phyloP scores from a whole-genome alignment of 1,140 invertebrate genomes.

The Cydia strobilella region DNA sequence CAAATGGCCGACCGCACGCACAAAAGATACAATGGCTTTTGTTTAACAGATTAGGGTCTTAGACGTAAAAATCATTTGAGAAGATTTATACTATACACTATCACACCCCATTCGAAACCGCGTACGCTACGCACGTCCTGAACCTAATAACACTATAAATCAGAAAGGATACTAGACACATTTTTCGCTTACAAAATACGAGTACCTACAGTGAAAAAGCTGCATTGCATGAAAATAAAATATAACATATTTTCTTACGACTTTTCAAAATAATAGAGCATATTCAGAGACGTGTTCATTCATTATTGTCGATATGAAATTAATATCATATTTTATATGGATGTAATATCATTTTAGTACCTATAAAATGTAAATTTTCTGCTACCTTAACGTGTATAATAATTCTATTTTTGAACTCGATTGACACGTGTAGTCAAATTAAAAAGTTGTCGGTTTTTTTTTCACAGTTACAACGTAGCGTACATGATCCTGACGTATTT shows the following conservation, averaged over 20 bases:
- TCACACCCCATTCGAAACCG: neutral
- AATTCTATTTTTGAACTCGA: too few species aligned
- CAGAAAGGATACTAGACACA: slow-evolving; percentile 8
- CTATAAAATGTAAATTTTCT: too few species aligned
- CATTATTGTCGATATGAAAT: neutral
- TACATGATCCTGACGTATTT: slow-evolving; percentile 96
- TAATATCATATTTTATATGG: too few species aligned
- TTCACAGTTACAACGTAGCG: slow-evolving; percentile 91
- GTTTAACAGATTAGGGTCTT: too few species aligned
- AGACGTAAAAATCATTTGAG: too few species aligned
- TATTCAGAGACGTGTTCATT: neutral
- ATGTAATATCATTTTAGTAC: neutral
- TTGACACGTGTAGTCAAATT: too few species aligned
- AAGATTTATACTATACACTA: too few species aligned
- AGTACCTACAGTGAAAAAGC: neutral
- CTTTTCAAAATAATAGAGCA: neutral
- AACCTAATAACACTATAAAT: neutral
- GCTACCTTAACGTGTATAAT: too few species aligned
- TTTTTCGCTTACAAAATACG: neutral
- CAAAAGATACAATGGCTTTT: too few species aligned
- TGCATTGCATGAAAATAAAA: neutral
- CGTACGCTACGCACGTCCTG: neutral
- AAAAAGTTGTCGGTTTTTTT: slow-evolving; percentile 37
- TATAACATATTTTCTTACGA: neutral
- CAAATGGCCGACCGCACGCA: too few species aligned